These are phyloP conservation scores for Notolabrus celidotus DNA, from an alignment of 2,797 vertebrate genomes.

Conservation along the genomic window DNA sequence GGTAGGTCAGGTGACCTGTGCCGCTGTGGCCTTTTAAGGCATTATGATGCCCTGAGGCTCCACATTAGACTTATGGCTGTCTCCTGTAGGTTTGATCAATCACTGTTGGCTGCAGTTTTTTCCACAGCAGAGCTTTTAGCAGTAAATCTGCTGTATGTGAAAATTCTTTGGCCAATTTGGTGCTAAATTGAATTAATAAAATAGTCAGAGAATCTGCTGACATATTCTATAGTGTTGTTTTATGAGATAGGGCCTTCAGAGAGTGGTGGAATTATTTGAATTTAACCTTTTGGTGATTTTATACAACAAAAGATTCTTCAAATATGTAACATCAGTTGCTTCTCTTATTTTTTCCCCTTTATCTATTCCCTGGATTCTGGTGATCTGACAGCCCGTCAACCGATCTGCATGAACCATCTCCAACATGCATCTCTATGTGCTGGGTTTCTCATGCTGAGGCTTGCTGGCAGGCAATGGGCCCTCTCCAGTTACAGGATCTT, in stretches of 20 bases:
- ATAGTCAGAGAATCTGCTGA: not conserved
- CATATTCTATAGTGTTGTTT: not conserved
- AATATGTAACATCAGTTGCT: not conserved
- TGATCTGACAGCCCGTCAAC: slow-evolving; percentile 20
- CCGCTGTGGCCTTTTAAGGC: slow-evolving; percentile 74
- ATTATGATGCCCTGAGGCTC: slow-evolving; percentile 73
- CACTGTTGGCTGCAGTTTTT: slow-evolving; percentile 25
- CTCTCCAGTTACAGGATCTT: slow-evolving; percentile 79
- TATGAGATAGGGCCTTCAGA: not conserved
- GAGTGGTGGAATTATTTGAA: not conserved
- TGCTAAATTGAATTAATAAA: slow-evolving; percentile 6
- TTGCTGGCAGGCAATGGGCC: slow-evolving; percentile 41
- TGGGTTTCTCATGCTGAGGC: slow-evolving; percentile 52
- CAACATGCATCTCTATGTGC: slow-evolving; percentile 44
- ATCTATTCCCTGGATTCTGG: not conserved
- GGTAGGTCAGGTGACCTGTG: slow-evolving; percentile 75
- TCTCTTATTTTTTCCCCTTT: not conserved
- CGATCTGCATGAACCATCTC: slow-evolving; percentile 18
- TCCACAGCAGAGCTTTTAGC: slow-evolving; percentile 60
- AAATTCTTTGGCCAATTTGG: slow-evolving; percentile 14
- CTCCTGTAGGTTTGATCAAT: slow-evolving; percentile 68
- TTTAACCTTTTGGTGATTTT: not conserved
- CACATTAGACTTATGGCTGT: slow-evolving; percentile 63
- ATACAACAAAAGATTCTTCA: not conserved
- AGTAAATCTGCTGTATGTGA: slow-evolving; percentile 7